Percentiles rank a stretch among this genome's conserved stretches.
phyloP scores from a whole-genome alignment of 2,888 invertebrate genomes.

The Ophonus ardosiacus region DNA sequence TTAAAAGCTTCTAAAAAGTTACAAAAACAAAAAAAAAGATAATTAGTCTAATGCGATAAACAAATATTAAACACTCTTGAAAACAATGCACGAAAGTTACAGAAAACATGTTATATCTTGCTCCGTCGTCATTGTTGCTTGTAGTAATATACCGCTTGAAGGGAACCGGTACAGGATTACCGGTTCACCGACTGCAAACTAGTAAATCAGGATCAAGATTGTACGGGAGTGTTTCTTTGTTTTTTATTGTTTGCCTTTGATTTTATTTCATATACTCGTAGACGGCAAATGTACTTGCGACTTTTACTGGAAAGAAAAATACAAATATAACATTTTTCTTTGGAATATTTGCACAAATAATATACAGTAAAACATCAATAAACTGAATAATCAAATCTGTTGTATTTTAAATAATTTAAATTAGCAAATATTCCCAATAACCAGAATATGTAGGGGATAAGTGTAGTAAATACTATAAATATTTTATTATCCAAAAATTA shows the following conservation, averaged over 20 bases:
- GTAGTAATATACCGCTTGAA: slow-evolving; percentile 4
- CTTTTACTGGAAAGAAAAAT: background rate
- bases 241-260: slow-evolving; percentile 20
- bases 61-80: background rate
- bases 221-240: background rate
- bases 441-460: too few relatives aligned
- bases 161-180: slow-evolving; percentile 27
- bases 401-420: too few relatives aligned
- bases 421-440: too few relatives aligned
- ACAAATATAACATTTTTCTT: background rate
- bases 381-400: too few relatives aligned
- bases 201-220: slow-evolving; percentile 25
- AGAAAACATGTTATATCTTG: background rate
- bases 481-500: too few relatives aligned
- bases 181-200: slow-evolving; percentile 11
- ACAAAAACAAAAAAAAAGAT: background rate
- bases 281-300: background rate
- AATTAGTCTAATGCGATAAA: background rate
- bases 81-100: background rate
- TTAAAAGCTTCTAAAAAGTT: too few relatives aligned
- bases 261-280: slow-evolving; percentile 33
- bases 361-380: background rate
- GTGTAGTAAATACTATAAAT: too few relatives aligned
- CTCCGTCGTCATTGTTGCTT: background rate
- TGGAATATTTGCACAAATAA: background rate